phyloP scores from a whole-genome alignment of 2,888 invertebrate genomes.

The Drosophila gaucha region DNA sequence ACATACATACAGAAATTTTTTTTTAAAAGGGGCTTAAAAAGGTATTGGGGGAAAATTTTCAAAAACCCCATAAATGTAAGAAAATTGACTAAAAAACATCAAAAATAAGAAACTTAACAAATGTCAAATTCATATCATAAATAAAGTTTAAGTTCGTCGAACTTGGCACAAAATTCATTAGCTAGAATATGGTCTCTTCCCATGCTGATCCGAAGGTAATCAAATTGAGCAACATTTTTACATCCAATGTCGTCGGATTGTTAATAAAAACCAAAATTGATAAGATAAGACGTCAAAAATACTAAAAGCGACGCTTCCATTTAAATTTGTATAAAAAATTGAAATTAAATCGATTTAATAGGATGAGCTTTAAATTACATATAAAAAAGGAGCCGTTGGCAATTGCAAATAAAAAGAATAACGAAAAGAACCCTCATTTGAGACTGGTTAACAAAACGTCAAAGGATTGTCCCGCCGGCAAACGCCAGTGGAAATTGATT shows the following conservation, averaged over 20 bases:
- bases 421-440: slow-evolving; percentile 42
- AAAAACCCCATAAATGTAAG: too few relatives aligned
- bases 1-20: too few relatives aligned
- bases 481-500: slow-evolving; percentile 70
- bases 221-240: neutral
- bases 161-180: too few relatives aligned
- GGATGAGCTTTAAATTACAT: slow-evolving; percentile 19
- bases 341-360: slow-evolving; percentile 21
- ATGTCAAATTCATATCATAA: too few relatives aligned
- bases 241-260: neutral
- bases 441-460: slow-evolving; percentile 41
- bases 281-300: neutral
- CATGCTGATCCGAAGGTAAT: too few relatives aligned
- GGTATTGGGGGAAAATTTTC: too few relatives aligned
- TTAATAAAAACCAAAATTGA: neutral
- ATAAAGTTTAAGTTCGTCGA: too few relatives aligned
- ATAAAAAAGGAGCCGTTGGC: slow-evolving; percentile 27
- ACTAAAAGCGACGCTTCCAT: too few relatives aligned
- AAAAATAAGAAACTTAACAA: too few relatives aligned
- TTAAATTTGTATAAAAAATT: neutral
- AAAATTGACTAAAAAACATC: too few relatives aligned
- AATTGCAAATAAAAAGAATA: slow-evolving; percentile 31
- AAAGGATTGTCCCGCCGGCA: slow-evolving; percentile 53
- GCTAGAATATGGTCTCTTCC: too few relatives aligned
- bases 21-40: too few relatives aligned